Conservation (phyloP, 2,888 invertebrate species). For the Amiota communis region DNA sequence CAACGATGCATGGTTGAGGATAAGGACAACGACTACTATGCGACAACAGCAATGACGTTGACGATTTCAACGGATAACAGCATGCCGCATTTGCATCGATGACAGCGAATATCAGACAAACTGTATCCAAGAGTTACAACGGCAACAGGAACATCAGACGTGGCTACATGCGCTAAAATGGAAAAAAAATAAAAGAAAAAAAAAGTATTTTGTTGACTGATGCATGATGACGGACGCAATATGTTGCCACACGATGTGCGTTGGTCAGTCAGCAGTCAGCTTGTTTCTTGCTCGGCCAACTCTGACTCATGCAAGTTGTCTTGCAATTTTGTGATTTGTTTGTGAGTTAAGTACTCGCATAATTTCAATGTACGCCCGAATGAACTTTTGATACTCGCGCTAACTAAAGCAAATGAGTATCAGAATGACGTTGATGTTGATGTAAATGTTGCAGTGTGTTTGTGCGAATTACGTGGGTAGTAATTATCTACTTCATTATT, state of each 20-base stretch:
- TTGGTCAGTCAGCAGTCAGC: background rate
- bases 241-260: background rate
- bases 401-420: too few species aligned
- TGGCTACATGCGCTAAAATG: background rate
- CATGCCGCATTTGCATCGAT: background rate
- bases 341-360: conserved; percentile 6
- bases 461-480: conserved; percentile 6
- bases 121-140: background rate
- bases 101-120: background rate
- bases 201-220: background rate
- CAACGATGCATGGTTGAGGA: background rate
- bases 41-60: background rate
- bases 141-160: background rate
- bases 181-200: background rate
- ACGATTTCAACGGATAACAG: background rate
- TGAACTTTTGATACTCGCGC: too few species aligned
- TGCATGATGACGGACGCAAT: conserved; percentile 4
- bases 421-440: too few species aligned
- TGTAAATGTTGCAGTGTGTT: background rate
- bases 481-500: background rate
- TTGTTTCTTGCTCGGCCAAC: background rate
- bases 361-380: background rate
- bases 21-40: background rate
- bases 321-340: background rate
- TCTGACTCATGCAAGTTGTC: background rate